Conservation (phyloP, 2,113 vertebrate genomes). For the Notothenia coriiceps region DNA sequence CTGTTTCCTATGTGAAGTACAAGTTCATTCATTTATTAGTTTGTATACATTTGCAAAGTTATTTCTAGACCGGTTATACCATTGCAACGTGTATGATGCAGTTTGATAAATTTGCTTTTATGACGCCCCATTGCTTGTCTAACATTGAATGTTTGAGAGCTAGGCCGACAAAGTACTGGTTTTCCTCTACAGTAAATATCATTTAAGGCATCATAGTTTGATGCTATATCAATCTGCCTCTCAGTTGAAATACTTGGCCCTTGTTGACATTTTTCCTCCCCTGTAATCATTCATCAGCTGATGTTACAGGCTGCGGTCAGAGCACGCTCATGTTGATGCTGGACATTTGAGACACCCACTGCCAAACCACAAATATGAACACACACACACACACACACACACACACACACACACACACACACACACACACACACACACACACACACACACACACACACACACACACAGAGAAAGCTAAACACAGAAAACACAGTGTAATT, state of each 20-base stretch:
- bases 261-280: background rate
- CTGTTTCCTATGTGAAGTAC: too few species aligned
- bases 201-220: too few species aligned
- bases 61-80: too few species aligned
- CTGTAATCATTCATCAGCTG: slow-evolving; percentile 12
- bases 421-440: slow-evolving; percentile 3
- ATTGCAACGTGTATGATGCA: too few species aligned
- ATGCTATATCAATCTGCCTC: background rate
- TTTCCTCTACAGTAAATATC: too few species aligned
- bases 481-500: slow-evolving; percentile 68
- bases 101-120: background rate
- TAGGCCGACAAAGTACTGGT: background rate
- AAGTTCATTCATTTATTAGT: too few species aligned
- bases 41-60: too few species aligned
- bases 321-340: slow-evolving; percentile 16
- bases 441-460: slow-evolving; percentile 17
- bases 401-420: too few species aligned
- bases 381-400: too few species aligned
- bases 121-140: background rate
- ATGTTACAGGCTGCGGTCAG: background rate
- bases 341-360: slow-evolving; percentile 38
- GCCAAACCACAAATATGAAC: slow-evolving; percentile 20
- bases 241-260: background rate
- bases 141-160: background rate
- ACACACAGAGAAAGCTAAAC: slow-evolving; percentile 29